Percentiles rank a stretch among this genome's conserved stretches.
These are phyloP conservation scores for Zonitis immaculata DNA, from an alignment of 2,888 invertebrate species.

Conservation along the genomic window DNA sequence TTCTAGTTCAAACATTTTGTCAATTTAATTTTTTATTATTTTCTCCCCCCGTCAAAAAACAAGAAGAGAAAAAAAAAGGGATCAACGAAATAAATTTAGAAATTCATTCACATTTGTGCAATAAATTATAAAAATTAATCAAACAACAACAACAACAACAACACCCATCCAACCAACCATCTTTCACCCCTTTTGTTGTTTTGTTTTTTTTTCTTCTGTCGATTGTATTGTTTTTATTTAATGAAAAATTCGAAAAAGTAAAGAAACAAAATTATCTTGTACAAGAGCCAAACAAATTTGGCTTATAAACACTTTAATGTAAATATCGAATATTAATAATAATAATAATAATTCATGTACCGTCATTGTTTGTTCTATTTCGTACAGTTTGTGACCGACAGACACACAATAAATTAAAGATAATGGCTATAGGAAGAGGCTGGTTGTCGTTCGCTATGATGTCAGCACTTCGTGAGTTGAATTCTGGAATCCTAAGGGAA, in stretches of 20 bases:
- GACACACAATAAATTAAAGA: slow-evolving; percentile 41
- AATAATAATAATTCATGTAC: too few species aligned
- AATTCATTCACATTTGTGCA: slow-evolving; percentile 37
- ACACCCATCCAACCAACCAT: too few species aligned
- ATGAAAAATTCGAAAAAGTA: slow-evolving; percentile 36
- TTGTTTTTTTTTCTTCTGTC: background rate
- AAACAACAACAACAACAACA: slow-evolving; percentile 21
- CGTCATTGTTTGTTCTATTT: slow-evolving; percentile 8
- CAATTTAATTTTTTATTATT: background rate
- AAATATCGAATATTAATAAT: too few species aligned
- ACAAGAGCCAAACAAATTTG: slow-evolving; percentile 30
- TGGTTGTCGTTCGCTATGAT: slow-evolving; percentile 30
- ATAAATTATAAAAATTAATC: slow-evolving; percentile 43
- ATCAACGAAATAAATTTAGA: slow-evolving; percentile 32
- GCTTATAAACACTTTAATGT: slow-evolving; percentile 9
- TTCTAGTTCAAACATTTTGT: background rate
- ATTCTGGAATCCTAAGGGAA: slow-evolving; percentile 27
- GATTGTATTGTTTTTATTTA: slow-evolving; percentile 15
- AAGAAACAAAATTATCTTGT: slow-evolving; percentile 37
- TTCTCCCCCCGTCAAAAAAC: too few species aligned
- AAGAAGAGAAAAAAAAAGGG: too few species aligned
- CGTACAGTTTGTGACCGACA: slow-evolving; percentile 34
- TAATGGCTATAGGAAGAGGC: slow-evolving; percentile 36
- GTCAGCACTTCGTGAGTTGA: slow-evolving; percentile 38
- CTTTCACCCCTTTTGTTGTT: too few species aligned